phyloP scores from a whole-genome alignment of 92 coral and sea anemone species.

The Epizoanthus rinbou region DNA sequence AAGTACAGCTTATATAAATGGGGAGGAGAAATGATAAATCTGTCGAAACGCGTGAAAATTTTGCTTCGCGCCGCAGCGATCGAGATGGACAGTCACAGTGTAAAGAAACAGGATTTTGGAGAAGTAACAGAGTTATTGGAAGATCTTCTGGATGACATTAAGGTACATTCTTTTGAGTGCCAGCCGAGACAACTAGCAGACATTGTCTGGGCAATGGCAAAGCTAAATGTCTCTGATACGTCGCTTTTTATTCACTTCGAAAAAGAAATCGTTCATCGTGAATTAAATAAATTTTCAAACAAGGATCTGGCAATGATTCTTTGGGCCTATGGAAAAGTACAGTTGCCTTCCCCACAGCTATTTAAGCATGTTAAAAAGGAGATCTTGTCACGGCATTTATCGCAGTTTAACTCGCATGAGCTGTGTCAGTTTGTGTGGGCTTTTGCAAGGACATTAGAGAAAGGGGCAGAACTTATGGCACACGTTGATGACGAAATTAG shows the following conservation, averaged over 20 bases:
- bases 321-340: slow-evolving; percentile 76
- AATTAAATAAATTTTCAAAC: slow-evolving; percentile 61
- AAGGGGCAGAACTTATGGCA: slow-evolving; percentile 76
- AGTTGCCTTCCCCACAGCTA: slow-evolving; percentile 49
- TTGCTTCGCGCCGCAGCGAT: slow-evolving; percentile 39
- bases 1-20: slow-evolving; percentile 44
- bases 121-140: slow-evolving; percentile 24
- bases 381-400: slow-evolving; percentile 59
- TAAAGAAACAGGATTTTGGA: background rate
- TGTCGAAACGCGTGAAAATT: slow-evolving; percentile 28
- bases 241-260: slow-evolving; percentile 64
- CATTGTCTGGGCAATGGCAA: slow-evolving; percentile 70
- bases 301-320: slow-evolving; percentile 78
- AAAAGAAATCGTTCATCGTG: slow-evolving; percentile 48
- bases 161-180: slow-evolving; percentile 21
- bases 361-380: slow-evolving; percentile 63
- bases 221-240: slow-evolving; percentile 35
- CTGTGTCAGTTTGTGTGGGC: slow-evolving; percentile 84
- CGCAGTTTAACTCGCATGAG: slow-evolving; percentile 59
- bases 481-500: slow-evolving; percentile 61
- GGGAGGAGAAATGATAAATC: slow-evolving; percentile 19
- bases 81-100: slow-evolving; percentile 31
- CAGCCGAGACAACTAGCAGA: slow-evolving; percentile 70
- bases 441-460: slow-evolving; percentile 67
- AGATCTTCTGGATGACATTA: slow-evolving; percentile 56